A percentile compares a stretch with the other conserved stretches of the same genome.
These are phyloP conservation scores for Leucophenga varia DNA, from an alignment of 1,140 invertebrate species.

Conservation along the genomic window DNA sequence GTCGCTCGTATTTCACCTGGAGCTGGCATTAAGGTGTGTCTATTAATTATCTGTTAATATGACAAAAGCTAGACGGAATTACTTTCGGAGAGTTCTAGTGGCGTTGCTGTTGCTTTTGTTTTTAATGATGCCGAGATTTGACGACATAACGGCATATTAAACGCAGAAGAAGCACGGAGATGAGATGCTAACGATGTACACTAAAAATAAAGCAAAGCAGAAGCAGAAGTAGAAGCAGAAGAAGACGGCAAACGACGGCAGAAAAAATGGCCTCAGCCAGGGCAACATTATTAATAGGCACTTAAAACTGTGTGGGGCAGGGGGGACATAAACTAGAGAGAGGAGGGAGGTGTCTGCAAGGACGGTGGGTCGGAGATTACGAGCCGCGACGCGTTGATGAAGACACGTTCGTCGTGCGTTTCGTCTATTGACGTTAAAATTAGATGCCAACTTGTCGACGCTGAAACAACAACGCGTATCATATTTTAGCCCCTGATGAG, in stretches of 20 bases:
- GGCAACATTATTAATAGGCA: conserved; percentile 46
- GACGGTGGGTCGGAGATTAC: conserved; percentile 27
- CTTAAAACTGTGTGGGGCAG: conserved; percentile 25
- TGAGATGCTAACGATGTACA: conserved; percentile 30
- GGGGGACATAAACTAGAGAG: neutral
- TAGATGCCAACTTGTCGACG: conserved; percentile 45
- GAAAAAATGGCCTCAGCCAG: conserved; percentile 23
- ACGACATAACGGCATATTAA: conserved; percentile 49
- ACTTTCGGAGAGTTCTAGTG: no score
- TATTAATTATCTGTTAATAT: conserved; percentile 40
- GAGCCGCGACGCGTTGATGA: conserved; percentile 32
- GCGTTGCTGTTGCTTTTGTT: conserved; percentile 20
- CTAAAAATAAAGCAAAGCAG: conserved; percentile 44
- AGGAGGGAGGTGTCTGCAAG: neutral
- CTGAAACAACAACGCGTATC: conserved; percentile 38
- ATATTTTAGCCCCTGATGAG: conserved; percentile 34
- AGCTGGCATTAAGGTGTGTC: conserved; percentile 25
- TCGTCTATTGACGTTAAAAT: conserved; percentile 52
- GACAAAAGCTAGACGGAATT: conserved; percentile 16
- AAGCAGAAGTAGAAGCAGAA: neutral
- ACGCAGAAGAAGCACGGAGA: conserved; percentile 30
- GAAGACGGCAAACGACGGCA: conserved; percentile 2
- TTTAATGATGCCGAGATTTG: conserved; percentile 46
- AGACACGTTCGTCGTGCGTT: conserved; percentile 51
- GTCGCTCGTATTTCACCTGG: no score